Evolutionary conservation across 2,888 invertebrate species (phyloP), one percentile per base, ranked within the genome.

Genomic region (Choristoneura rosaceana): DNA sequence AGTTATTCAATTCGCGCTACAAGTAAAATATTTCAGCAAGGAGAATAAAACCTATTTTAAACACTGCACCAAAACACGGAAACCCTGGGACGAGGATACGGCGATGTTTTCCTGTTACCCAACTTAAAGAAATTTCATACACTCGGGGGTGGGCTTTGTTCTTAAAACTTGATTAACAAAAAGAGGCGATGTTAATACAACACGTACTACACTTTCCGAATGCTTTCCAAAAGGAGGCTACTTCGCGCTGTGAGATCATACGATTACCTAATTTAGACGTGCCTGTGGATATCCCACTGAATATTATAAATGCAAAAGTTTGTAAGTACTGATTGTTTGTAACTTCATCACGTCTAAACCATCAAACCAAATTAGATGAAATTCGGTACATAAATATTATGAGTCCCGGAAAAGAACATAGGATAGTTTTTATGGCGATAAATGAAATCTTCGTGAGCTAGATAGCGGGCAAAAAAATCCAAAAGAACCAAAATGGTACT

Each of bases 141-240:
- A 52, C 38, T 50, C 38, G 50, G 17, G 17, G 41, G 52, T 17
- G 55, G 65, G 25, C 38, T 61, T 61, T 69, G 60, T 50, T 61
- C 41, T 69, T 25, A 25, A 69, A 50, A 69, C 58, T 64, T 73
- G 70, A 75, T 75, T 73, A 64, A 68, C 38, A 71, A 67, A 73
- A 70, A 68, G 60, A 64, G 69, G 55, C 68, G 61, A 65, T 55
- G 64, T 71, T 59, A 47, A 61, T 71, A 47, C 34, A 62, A 64
- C 71, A 71, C 75, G 74, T 75, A 71, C 67, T 33, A 68, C 70
- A 73, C 71, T 75, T 75, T 73, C 64, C 67, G 55, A 67, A 70
- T 70, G 63, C 71, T 58, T 66, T 60, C 63, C 62, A 62, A 61
- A 52, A 69, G 58, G 25, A 68, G 52, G 71, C 59, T 63, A 69